Base-by-base conservation (phyloP, 2,797 vertebrate species). In the Phalloptychus januarius region DNA sequence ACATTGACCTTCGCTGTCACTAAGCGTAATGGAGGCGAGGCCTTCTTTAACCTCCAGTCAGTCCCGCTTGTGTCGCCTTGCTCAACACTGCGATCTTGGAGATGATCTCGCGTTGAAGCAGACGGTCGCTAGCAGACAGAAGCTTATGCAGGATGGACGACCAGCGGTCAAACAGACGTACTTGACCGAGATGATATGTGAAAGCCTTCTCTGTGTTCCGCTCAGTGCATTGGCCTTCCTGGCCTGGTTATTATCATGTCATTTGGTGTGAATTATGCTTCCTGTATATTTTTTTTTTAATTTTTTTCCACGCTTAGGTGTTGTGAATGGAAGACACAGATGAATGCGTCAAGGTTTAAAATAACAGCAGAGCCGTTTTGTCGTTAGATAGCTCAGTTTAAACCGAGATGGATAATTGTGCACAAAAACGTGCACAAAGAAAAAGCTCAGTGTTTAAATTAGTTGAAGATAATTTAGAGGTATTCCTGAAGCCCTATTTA, bases 1-100 rank as follows among this genome's bases (percentile, higher is more conserved):
- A 92, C 92, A 86, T 93, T 94, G 92, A 94, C 93, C 92, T 93
- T 94, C 92, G 84, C 85, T 84, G 85, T 91, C 84, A 86, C 65
- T 74, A 77, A 78, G 76, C 89, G 61, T 38, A 86, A 90, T 86
- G 83, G 75, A 86, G 83, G 76, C 82, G 65, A 79, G 79, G 83
- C 84, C 79, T 65, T 76, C 76, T 65, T 23, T 65, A 86, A 71
- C 84, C 79, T 89, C 81, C 84, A 83, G 63, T 44, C 82, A 61
- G 44, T 33, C 75, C 75, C n/a, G 50, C 73, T 73, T 7, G 36
- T 73, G 69, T 6, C 33, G 71, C 61, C 81, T 78, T 85, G 81
- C 71, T 82, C 77, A 86, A 84, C 28, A 78, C 77, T 74, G 73
- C 33, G n/a, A 70, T 33, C 78, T 81, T 78, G 42, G 73, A 54